phyloP scores from a whole-genome alignment of 2,113 vertebrate genomes.

The Leptobrachium ailaonicum region DNA sequence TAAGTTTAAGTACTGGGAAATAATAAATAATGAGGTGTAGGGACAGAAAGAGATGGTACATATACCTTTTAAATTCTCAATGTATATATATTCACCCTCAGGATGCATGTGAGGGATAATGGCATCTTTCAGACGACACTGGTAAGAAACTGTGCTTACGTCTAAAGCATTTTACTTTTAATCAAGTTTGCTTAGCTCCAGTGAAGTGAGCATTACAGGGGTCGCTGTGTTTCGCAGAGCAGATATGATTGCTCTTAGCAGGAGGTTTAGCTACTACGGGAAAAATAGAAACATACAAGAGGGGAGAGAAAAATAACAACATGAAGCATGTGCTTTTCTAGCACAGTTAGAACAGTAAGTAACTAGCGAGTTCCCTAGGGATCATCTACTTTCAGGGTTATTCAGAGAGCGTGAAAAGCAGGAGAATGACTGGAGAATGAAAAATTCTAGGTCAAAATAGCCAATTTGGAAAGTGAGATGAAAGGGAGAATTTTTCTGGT shows the following conservation, averaged over 20 bases:
- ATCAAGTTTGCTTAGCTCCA: conserved; percentile 42
- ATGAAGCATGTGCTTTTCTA: not conserved
- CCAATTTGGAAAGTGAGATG: too few species aligned
- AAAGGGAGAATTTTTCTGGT: too few species aligned
- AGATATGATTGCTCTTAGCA: conserved; percentile 47
- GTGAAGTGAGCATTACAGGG: conserved; percentile 32
- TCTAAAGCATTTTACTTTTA: conserved; percentile 36
- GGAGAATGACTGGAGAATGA: too few species aligned
- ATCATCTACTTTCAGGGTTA: not conserved
- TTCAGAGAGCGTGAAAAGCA: too few species aligned
- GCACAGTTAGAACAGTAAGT: not conserved
- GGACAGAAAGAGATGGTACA: too few species aligned
- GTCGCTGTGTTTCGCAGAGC: conserved; percentile 25
- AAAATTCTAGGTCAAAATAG: too few species aligned
- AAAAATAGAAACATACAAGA: conserved; percentile 4
- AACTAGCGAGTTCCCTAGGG: not conserved
- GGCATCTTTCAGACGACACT: not conserved
- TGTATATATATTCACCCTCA: too few species aligned
- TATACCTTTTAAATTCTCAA: too few species aligned
- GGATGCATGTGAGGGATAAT: too few species aligned
- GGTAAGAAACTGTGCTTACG: conserved; percentile 26
- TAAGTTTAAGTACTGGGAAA: too few species aligned
- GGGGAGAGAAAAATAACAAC: too few species aligned
- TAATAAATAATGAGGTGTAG: too few species aligned
- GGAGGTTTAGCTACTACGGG: conserved; percentile 31